Base-by-base conservation (phyloP, 2,797 vertebrate species). In the Tympanoctomys barrerae region DNA sequence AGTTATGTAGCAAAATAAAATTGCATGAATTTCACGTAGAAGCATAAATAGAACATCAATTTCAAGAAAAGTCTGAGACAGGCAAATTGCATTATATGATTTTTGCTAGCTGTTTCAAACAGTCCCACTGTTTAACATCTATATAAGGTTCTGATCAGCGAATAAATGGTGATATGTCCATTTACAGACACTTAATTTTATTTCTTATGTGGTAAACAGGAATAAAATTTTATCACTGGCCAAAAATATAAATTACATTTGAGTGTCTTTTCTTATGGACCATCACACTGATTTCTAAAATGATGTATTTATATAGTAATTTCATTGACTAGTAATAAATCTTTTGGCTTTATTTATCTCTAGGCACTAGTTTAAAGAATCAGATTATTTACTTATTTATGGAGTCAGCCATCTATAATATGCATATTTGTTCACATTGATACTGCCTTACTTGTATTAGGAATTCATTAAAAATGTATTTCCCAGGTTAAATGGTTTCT, bases 1-100 rank as follows among this genome's bases (percentile, higher is more conserved):
- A 82, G 4, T 80, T 89, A 87, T 0, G 79, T 52, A 49, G 71
- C 22, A 71, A 83, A 59, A 66, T 33, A 8, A 5, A 52, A 7
- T 14, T 42, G 62, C 33, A 64, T 89, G 70, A 89, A 77, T 81
- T 84, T 87, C 18, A 87, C 64, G 52, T 52, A 83, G 21, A 80
- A 31, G 19, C 8, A 71, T 42, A 94, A 91, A 46, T 75, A 61
- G 1, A n/a, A 1, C 14, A 94, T 42, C 13, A 87, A 79, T 2
- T 86, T 95, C 19, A 92, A 88, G 33, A 2, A 64, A 90, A 91
- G 89, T 31, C 14, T n/a, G 52, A 78, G 28, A 79, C 1, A 85
- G 61, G 9, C 1, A 89, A 61, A 89, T 95, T 87, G 81, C 61
- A 75, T 89, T 11, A 54, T 18, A 66, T 1, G 33, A 0, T 62